Base-by-base conservation (phyloP, 2,888 invertebrate genomes). In the Andrena haemorrhoa region DNA sequence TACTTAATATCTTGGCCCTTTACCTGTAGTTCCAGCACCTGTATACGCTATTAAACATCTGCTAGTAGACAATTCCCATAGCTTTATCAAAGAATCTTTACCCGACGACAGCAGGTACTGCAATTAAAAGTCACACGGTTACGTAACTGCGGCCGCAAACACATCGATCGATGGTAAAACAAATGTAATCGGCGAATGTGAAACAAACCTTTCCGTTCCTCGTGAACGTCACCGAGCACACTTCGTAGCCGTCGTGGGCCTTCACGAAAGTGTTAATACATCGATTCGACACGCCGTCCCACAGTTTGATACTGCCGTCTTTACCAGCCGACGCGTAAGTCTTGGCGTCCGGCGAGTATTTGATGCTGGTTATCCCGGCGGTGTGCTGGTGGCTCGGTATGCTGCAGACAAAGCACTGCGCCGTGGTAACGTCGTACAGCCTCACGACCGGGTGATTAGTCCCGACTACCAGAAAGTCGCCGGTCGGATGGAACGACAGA, bases 1-100 rank as follows among this genome's bases (percentile, higher is more conserved):
- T n/a, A 35, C 10, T 65, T 66, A 23, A 49, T 23, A 3, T 33
- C 75, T 78, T 31, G 8, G 26, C 63, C 60, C 75, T 88, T 93
- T 93, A 95, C 97, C 97, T 20, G 97, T 97, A 0, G 97, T 97
- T 1, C 97, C 97, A 0, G 98, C 98, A 26, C 99, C 99, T 0
- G 99, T 99, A 93, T 99, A 99, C 0, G 98, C 98, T 88, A 99
- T 99, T 49, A 99, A 95, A 93, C 99, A 99, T 29, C 99, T 95
- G 90, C 98, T 98, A 8, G 99, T 99, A 0, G 99, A 98, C 74
- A 99, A 93, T 94, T 99, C 99, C 99, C 99, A 99, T 12, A 99
- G 95, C 94, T 99, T 99, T 20, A 99, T 98, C 33, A 99, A 95
- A 0, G 99, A 99, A 94, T 99, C 99, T 95, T 98, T 97, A 0